Conservation (phyloP, 2,797 vertebrate species). For the Knipowitschia caucasica region DNA sequence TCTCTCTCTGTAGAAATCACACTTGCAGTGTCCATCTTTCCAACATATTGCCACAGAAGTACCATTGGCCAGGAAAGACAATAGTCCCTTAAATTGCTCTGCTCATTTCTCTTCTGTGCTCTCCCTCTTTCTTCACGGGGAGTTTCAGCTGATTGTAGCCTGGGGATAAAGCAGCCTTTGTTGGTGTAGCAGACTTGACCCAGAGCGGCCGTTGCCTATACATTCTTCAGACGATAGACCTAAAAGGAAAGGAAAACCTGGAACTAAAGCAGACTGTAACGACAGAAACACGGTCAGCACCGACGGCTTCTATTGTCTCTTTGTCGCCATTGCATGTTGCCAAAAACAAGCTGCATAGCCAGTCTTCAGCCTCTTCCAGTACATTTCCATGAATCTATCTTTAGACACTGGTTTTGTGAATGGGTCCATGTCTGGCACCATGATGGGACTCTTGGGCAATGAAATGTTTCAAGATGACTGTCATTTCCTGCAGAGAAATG, state of each 20-base stretch:
- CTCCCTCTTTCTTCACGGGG: slow-evolving; percentile 22
- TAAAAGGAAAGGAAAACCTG: slow-evolving; percentile 44
- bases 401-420: slow-evolving; percentile 56
- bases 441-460: slow-evolving; percentile 43
- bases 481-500: slow-evolving; percentile 32
- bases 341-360: slow-evolving; percentile 36
- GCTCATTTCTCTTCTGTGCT: slow-evolving; percentile 37
- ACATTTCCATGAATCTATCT: slow-evolving; percentile 57
- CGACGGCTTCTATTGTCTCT: slow-evolving; percentile 36
- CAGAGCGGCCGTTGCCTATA: slow-evolving; percentile 44
- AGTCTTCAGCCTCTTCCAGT: slow-evolving; percentile 53
- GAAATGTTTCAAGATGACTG: slow-evolving; percentile 42
- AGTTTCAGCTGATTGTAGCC: slow-evolving; percentile 47
- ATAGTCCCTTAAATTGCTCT: slow-evolving; percentile 20
- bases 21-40: slow-evolving; percentile 22
- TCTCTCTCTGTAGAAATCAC: background rate
- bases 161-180: slow-evolving; percentile 37
- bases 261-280: slow-evolving; percentile 49
- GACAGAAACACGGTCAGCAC: slow-evolving; percentile 57
- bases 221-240: slow-evolving; percentile 60
- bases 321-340: slow-evolving; percentile 49
- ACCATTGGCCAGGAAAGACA: slow-evolving; percentile 19
- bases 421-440: slow-evolving; percentile 50
- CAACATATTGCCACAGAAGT: slow-evolving; percentile 20
- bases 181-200: slow-evolving; percentile 50